Conservation (phyloP, 2,888 invertebrate species). For the Lypha dubia region DNA sequence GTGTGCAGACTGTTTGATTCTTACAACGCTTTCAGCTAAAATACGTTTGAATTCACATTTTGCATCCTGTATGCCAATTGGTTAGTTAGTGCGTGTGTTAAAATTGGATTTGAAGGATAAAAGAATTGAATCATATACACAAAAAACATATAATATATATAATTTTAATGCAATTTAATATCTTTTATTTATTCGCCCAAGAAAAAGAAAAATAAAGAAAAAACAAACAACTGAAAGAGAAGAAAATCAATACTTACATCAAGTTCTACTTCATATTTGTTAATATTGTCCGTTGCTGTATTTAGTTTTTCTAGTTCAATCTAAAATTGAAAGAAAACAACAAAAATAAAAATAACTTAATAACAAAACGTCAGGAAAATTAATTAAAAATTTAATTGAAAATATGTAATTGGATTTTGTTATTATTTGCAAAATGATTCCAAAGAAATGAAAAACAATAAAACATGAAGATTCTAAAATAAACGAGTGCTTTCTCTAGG, state of each 20-base stretch:
- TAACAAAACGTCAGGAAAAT: constrained; percentile 7
- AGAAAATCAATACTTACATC: constrained; percentile 85
- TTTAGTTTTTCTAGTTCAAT: constrained; percentile 95
- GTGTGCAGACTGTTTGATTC: constrained; percentile 91
- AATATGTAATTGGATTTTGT: background rate
- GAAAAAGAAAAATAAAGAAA: background rate
- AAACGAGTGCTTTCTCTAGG: no score
- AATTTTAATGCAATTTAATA: constrained; percentile 31
- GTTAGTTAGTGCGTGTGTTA: constrained; percentile 10
- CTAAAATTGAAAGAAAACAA: constrained; percentile 81
- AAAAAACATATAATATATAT: constrained; percentile 30
- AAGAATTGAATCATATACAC: constrained; percentile 37
- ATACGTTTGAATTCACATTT: constrained; percentile 91
- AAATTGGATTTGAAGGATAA: constrained; percentile 28
- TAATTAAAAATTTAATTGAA: constrained; percentile 33
- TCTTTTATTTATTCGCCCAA: background rate
- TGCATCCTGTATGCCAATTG: constrained; percentile 86
- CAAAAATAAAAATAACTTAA: constrained; percentile 19
- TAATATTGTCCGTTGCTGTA: constrained; percentile 96
- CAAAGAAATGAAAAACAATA: background rate
- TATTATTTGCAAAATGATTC: background rate
- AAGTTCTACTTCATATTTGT: constrained; percentile 93
- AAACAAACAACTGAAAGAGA: background rate
- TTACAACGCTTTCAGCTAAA: constrained; percentile 91
- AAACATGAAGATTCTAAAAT: background rate